These are phyloP conservation scores for Scaptomyza reducta DNA, from an alignment of 2,888 invertebrate species.

Conservation along the genomic window DNA sequence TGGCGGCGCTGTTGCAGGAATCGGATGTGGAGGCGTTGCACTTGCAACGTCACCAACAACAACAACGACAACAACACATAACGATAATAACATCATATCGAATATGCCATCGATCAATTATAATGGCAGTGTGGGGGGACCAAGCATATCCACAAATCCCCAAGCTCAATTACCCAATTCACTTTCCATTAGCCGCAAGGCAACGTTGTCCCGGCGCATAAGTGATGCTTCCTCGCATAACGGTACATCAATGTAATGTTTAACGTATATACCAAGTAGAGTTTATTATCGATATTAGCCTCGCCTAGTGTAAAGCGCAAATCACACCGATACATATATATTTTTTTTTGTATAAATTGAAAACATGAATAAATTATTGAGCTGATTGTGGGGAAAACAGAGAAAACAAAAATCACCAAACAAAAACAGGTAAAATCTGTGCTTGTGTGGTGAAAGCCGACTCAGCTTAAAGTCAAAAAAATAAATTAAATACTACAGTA, in stretches of 20 bases:
- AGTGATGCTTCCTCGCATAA: slow-evolving; percentile 83
- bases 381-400: background rate
- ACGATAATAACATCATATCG: slow-evolving; percentile 92
- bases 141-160: slow-evolving; percentile 52
- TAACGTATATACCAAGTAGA: background rate
- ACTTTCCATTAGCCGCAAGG: slow-evolving; percentile 84
- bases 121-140: slow-evolving; percentile 83
- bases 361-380: slow-evolving; percentile 21
- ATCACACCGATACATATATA: too few relatives aligned
- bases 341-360: slow-evolving; percentile 47
- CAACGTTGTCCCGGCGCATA: slow-evolving; percentile 82
- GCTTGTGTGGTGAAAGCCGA: background rate
- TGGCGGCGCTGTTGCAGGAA: background rate
- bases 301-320: slow-evolving; percentile 21
- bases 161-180: slow-evolving; percentile 71
- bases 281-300: slow-evolving; percentile 10
- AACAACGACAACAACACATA: slow-evolving; percentile 87
- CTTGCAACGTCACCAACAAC: slow-evolving; percentile 92
- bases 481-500: slow-evolving; percentile 23
- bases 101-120: slow-evolving; percentile 89
- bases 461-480: slow-evolving; percentile 7
- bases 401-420: background rate
- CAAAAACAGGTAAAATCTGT: slow-evolving; percentile 21
- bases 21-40: slow-evolving; percentile 81
- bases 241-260: slow-evolving; percentile 81